Evolutionary conservation across 2,113 vertebrate genomes (phyloP).

Genomic region (Thalassarche chlororhynchos): DNA sequence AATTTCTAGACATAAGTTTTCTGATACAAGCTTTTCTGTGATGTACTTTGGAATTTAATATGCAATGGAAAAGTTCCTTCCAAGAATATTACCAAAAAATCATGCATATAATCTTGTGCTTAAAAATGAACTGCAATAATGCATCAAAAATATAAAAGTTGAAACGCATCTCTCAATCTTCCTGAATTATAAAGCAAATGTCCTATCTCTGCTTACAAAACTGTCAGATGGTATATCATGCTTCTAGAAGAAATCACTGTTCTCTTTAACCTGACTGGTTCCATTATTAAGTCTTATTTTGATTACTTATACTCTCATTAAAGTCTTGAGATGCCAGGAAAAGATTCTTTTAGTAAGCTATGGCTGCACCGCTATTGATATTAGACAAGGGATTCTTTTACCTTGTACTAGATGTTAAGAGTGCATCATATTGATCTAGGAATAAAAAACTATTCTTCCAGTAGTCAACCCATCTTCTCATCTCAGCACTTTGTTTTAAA

Average conservation of each 20-base stretch:
- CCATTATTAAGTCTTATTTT: conserved; percentile 54
- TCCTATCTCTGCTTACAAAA: not conserved
- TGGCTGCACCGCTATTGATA: conserved; percentile 69
- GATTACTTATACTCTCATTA: conserved; percentile 60
- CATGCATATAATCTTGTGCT: not conserved
- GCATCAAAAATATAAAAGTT: not conserved
- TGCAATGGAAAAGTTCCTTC: conserved; percentile 40
- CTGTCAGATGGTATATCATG: not conserved
- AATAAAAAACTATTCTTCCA: conserved; percentile 73
- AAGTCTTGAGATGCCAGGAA: conserved; percentile 73
- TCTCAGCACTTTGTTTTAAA: conserved; percentile 71
- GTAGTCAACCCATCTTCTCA: conserved; percentile 64
- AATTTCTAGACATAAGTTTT: conserved; percentile 17
- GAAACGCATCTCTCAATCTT: not conserved
- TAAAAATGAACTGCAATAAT: conserved; percentile 41
- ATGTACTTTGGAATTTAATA: conserved; percentile 30
- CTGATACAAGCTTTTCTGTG: not conserved
- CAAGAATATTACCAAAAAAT: conserved; percentile 38
- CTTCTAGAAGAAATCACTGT: not conserved
- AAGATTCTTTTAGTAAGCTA: conserved; percentile 58
- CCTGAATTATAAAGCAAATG: not conserved
- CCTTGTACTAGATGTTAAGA: conserved; percentile 68
- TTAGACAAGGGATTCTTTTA: conserved; percentile 76
- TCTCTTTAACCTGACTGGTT: conserved; percentile 46
- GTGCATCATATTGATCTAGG: conserved; percentile 79